Conservation (phyloP, 2,797 vertebrate genomes). For the Gymnoscopelus microlampas region DNA sequence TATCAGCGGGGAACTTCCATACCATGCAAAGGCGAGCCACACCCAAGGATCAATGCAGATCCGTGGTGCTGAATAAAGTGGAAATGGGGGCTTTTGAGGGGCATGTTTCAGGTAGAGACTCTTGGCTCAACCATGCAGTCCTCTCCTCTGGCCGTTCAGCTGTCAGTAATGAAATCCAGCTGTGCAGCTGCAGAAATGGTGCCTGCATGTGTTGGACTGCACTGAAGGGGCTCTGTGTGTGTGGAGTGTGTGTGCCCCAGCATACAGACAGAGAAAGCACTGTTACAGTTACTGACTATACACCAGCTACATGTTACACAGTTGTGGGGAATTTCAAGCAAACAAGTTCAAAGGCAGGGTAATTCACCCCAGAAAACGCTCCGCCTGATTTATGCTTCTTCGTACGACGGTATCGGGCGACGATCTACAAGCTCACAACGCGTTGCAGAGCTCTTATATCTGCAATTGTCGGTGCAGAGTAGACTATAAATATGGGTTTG, state of each 20-base stretch:
- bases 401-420: too few relatives aligned
- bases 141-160: slow-evolving; percentile 59
- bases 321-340: slow-evolving; percentile 78
- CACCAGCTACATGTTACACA: slow-evolving; percentile 53
- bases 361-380: slow-evolving; percentile 37
- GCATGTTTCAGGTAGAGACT: slow-evolving; percentile 63
- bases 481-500: slow-evolving; percentile 20
- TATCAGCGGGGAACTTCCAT: slow-evolving; percentile 39
- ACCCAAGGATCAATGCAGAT: slow-evolving; percentile 59
- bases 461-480: too few relatives aligned
- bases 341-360: slow-evolving; percentile 75
- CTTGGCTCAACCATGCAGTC: slow-evolving; percentile 39
- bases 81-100: slow-evolving; percentile 31
- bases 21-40: slow-evolving; percentile 58
- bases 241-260: slow-evolving; percentile 5
- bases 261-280: slow-evolving; percentile 71
- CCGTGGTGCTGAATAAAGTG: slow-evolving; percentile 37
- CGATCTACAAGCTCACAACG: too few relatives aligned
- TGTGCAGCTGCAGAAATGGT: slow-evolving; percentile 53
- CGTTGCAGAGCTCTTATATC: too few relatives aligned
- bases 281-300: slow-evolving; percentile 56
- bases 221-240: slow-evolving; percentile 48
- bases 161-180: slow-evolving; percentile 78
- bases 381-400: background rate
- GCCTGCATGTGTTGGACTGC: slow-evolving; percentile 25